phyloP scores from a whole-genome alignment of 2,113 vertebrate species.

The Eulacestoma nigropectus region DNA sequence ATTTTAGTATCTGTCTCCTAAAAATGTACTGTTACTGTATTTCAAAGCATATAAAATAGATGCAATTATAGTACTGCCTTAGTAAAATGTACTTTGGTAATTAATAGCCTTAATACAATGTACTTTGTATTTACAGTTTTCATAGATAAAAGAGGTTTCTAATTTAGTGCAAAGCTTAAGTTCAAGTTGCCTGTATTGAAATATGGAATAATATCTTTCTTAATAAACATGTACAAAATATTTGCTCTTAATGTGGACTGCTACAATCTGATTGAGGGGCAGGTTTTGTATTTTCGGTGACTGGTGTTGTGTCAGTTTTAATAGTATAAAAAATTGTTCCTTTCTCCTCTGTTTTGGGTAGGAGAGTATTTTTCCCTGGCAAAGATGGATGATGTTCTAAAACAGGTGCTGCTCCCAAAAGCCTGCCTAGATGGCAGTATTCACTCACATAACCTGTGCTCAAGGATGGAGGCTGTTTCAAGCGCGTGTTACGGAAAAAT shows the following conservation, averaged over 20 bases:
- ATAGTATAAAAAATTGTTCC: not conserved
- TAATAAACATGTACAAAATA: constrained; percentile 1
- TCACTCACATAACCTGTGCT: not conserved
- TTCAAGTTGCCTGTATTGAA: not conserved
- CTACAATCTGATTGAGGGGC: not conserved
- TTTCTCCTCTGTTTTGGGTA: not conserved
- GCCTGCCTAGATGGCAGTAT: constrained; percentile 64
- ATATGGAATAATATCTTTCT: not conserved
- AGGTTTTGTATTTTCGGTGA: not conserved
- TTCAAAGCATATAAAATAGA: not conserved
- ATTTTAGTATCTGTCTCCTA: not conserved
- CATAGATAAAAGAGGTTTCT: not conserved
- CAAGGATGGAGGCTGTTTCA: not conserved
- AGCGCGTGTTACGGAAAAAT: not conserved
- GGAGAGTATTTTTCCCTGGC: not conserved
- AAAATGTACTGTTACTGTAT: not conserved
- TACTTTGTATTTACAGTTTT: not conserved
- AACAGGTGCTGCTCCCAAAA: not conserved
- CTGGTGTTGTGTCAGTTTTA: not conserved
- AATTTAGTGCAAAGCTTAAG: not conserved
- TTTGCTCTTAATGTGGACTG: not conserved
- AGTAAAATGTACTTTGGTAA: not conserved
- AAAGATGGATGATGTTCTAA: not conserved
- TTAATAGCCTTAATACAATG: not conserved
- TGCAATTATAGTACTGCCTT: not conserved